A percentile compares a stretch with the other conserved stretches of the same genome.
These are phyloP conservation scores for Megaustenia siamemsis DNA, from an alignment of 2,888 invertebrate genomes.

Conservation along the genomic window DNA sequence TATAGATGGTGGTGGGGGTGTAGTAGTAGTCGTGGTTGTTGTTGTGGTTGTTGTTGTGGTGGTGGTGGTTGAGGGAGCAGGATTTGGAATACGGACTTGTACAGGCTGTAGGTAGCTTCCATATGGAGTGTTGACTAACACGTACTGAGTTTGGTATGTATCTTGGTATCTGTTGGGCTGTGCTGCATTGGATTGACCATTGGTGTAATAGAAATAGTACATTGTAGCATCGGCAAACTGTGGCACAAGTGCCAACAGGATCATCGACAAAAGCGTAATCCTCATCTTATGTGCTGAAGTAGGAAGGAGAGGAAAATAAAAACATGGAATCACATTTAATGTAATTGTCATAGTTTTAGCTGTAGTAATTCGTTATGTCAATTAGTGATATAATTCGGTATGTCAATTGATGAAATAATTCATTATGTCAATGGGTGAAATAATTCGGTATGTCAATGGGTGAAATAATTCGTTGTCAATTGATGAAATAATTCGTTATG, in stretches of 20 bases:
- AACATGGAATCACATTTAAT: too few relatives aligned
- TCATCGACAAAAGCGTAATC: too few relatives aligned
- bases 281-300: too few relatives aligned
- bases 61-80: neutral
- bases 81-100: neutral
- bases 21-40: slow-evolving; percentile 15
- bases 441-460: too few relatives aligned
- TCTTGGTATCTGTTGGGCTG: neutral
- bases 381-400: too few relatives aligned
- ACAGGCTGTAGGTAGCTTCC: neutral
- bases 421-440: too few relatives aligned
- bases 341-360: too few relatives aligned
- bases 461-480: too few relatives aligned
- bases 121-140: neutral
- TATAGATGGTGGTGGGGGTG: neutral
- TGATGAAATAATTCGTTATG: too few relatives aligned
- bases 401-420: too few relatives aligned
- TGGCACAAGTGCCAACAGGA: neutral
- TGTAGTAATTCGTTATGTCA: too few relatives aligned
- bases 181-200: neutral
- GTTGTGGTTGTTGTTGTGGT: slow-evolving; percentile 12
- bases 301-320: too few relatives aligned
- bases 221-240: neutral
- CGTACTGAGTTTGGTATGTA: neutral
- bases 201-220: neutral